Base-by-base conservation (phyloP, 2,113 vertebrate genomes). In the Epinephelus fuscoguttatus region DNA sequence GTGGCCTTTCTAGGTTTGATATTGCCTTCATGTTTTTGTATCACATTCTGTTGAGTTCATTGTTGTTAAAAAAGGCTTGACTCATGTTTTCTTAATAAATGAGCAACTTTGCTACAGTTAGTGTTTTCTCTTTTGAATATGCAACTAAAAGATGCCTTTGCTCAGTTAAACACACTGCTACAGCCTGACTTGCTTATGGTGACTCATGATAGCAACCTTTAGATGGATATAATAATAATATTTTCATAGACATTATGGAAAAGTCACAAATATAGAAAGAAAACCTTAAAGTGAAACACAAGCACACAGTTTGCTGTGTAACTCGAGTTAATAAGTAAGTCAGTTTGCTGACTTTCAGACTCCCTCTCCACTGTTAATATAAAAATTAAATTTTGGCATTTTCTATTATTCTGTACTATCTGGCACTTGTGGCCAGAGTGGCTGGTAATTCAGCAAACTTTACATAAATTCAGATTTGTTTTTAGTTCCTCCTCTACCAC, bases 1-100 rank as follows among this genome's bases (percentile, higher is more conserved):
- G 64, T 15, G 67, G 72, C 82, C 83, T 81, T 45, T 71, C 4
- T 25, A 37, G 30, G 60, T 69, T 78, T 45, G 27, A 55, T 62
- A 25, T 53, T 84, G 83, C 67, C 81, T 90, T 82, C 56, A 69
- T 79, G 49, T 73, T 69, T 83, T 81, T 75, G 56, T 83, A 68
- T 75, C 71, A 81, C 13, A 62, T 49, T 57, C 52, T 63, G 25
- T 64, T 77, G 74, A 62, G 27, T 75, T 23, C 3, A 62, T 53
- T 45, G 27, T 71, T 64, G 73, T 79, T 60, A 12, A 77, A 70
- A 57, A 59, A 84, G 21, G 50, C 47, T 85, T 2, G 2, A 72
- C 33, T 71, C 4, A 79, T 76, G 77, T 80, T 90, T 91, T 89
- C 66, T 60, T 66, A 93, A 94, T 94, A 93, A 94, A 94, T 55